These are phyloP conservation scores for Scaptodrosophila lebanonensis DNA, from an alignment of 1,140 invertebrate species.

Conservation along the genomic window DNA sequence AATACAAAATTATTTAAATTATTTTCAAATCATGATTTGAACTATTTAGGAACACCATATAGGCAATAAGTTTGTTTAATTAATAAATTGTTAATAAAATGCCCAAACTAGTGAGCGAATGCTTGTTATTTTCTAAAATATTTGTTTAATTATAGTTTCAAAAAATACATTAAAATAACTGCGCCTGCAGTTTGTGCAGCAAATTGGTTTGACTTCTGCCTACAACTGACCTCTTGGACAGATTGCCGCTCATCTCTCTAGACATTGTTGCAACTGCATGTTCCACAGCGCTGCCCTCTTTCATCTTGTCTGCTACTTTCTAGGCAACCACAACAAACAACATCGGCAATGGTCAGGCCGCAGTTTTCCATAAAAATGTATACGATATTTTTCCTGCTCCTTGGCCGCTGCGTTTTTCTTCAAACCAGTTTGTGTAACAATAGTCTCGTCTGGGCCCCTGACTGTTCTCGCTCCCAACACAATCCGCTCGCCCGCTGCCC, in stretches of 20 bases:
- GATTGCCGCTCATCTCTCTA: too few relatives aligned
- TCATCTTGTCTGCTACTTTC: not conserved
- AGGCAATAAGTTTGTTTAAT: too few relatives aligned
- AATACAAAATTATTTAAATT: too few relatives aligned
- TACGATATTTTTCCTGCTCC: constrained; percentile 7
- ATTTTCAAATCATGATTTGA: too few relatives aligned
- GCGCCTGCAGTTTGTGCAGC: constrained; percentile 12
- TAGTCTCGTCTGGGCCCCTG: constrained; percentile 10
- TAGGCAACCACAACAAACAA: not conserved
- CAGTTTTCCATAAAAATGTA: constrained; percentile 49
- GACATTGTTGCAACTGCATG: too few relatives aligned
- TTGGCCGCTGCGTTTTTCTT: too few relatives aligned
- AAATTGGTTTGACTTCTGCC: constrained; percentile 30
- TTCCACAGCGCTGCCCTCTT: constrained; percentile 20
- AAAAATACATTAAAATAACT: too few relatives aligned
- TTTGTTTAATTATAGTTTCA: too few relatives aligned
- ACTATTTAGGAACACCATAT: too few relatives aligned
- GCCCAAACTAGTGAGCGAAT: too few relatives aligned
- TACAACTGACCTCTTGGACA: constrained; percentile 50
- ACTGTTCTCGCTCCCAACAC: not conserved
- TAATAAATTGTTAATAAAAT: too few relatives aligned
- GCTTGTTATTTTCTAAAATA: too few relatives aligned
- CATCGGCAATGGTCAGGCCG: constrained; percentile 14
- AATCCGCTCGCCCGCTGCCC: not conserved
- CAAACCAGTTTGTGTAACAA: constrained; percentile 60